Percentiles rank a stretch among this genome's conserved stretches.
These are phyloP conservation scores for Calephelis virginiensis DNA, from an alignment of 1,140 invertebrate species.

Conservation along the genomic window DNA sequence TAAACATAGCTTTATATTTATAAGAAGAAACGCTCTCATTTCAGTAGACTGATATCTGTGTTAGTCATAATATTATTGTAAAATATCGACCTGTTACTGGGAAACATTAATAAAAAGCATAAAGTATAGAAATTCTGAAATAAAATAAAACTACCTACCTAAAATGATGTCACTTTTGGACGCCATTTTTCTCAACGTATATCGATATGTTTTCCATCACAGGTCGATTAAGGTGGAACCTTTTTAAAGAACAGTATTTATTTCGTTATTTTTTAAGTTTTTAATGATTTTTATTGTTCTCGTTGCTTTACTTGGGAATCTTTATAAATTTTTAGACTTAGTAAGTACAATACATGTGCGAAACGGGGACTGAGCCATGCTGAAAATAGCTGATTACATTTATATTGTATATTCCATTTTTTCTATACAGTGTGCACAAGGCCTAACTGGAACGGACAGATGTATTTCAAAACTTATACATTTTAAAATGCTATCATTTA, in stretches of 20 bases:
- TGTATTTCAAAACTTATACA: not conserved
- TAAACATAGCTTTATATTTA: conserved; percentile 32
- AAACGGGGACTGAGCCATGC: conserved; percentile 43
- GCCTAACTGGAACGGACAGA: conserved; percentile 10
- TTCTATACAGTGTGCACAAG: conserved; percentile 50
- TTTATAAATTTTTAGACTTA: conserved; percentile 72
- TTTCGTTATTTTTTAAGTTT: conserved; percentile 76
- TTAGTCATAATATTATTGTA: conserved; percentile 47
- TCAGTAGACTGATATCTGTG: conserved; percentile 46
- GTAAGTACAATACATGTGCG: conserved; percentile 58
- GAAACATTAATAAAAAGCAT: not conserved
- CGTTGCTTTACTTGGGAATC: conserved; percentile 74
- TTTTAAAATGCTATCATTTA: not conserved
- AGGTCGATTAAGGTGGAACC: conserved; percentile 11
- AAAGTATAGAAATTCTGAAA: not conserved
- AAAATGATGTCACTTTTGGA: not conserved
- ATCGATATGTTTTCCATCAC: not conserved
- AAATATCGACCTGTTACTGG: conserved; percentile 9
- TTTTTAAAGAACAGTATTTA: conserved; percentile 58
- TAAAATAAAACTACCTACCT: not conserved
- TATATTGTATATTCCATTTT: conserved; percentile 68
- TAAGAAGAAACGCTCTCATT: conserved; percentile 41
- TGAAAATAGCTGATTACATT: conserved; percentile 33
- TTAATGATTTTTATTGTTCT: conserved; percentile 75
- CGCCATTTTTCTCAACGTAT: no score